Percentiles rank a stretch among this genome's conserved stretches.
phyloP scores from a whole-genome alignment of 2,797 vertebrate species.

The Melanotaenia trifasciata region DNA sequence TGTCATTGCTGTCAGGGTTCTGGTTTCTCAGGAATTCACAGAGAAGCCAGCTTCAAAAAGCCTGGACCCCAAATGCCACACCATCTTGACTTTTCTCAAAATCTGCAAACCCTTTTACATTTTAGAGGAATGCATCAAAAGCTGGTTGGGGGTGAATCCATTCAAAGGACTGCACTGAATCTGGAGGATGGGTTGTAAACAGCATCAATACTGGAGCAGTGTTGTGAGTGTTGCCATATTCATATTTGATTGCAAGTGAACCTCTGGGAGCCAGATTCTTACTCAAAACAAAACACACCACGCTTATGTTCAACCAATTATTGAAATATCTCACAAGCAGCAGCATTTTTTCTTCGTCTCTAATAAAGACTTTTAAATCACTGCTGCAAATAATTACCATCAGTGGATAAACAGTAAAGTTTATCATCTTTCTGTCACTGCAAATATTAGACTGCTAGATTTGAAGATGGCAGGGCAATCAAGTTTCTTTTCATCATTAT shows the following conservation, averaged over 20 bases:
- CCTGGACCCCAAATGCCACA: not conserved
- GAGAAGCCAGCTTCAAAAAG: not conserved
- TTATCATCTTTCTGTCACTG: not conserved
- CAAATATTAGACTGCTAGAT: not conserved
- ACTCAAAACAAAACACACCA: constrained; percentile 55
- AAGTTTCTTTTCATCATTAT: not conserved
- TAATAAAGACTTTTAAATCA: constrained; percentile 19
- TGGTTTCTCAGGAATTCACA: constrained; percentile 4
- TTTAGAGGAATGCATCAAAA: constrained; percentile 35
- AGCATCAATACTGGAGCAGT: constrained; percentile 51
- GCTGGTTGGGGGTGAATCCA: constrained; percentile 20
- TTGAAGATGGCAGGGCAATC: not conserved
- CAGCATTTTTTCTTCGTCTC: constrained; percentile 8
- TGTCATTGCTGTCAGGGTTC: not conserved
- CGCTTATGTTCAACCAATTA: constrained; percentile 52
- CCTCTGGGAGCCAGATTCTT: constrained; percentile 56
- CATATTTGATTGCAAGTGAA: constrained; percentile 52
- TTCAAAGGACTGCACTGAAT: constrained; percentile 42
- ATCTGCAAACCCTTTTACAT: constrained; percentile 26
- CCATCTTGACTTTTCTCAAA: constrained; percentile 3
- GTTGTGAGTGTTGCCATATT: constrained; percentile 38
- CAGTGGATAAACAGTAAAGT: not conserved
- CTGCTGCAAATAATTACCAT: constrained; percentile 1
- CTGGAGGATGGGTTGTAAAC: constrained; percentile 30
- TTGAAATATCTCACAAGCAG: constrained; percentile 27